A percentile compares a stretch with the other conserved stretches of the same genome.
Conservation (phyloP, 2,797 vertebrate species). For the Apogon talboti region DNA sequence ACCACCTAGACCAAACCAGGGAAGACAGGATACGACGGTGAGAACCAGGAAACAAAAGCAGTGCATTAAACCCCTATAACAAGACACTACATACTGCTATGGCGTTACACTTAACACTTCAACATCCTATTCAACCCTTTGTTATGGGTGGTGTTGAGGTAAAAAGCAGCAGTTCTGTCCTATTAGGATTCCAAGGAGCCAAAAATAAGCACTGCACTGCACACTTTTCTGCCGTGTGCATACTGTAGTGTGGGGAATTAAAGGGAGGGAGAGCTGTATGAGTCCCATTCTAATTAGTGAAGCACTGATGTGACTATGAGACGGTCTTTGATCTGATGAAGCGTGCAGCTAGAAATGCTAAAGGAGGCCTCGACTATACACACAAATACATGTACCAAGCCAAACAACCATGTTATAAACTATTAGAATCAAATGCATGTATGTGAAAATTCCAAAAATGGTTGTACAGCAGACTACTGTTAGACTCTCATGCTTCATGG, state of each 20-base stretch:
- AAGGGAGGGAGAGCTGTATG: constrained; percentile 34
- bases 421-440: neutral
- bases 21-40: constrained; percentile 77
- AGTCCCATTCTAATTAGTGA: constrained; percentile 55
- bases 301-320: constrained; percentile 57
- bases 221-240: constrained; percentile 23
- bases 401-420: constrained; percentile 3
- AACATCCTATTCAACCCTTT: constrained; percentile 10
- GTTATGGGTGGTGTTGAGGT: neutral
- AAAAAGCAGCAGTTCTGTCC: constrained; percentile 14
- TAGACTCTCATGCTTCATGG: too few relatives aligned
- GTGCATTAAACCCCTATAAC: constrained; percentile 51
- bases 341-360: constrained; percentile 34
- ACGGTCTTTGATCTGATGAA: constrained; percentile 61
- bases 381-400: neutral
- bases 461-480: too few relatives aligned
- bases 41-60: constrained; percentile 64
- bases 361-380: constrained; percentile 19
- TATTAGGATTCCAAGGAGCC: constrained; percentile 15
- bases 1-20: constrained; percentile 93
- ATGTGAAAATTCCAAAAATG: too few relatives aligned
- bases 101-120: constrained; percentile 55
- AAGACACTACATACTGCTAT: constrained; percentile 81
- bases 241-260: constrained; percentile 34
- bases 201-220: constrained; percentile 13